A percentile compares a stretch with the other conserved stretches of the same genome.
phyloP scores from a whole-genome alignment of 2,888 invertebrate genomes.

The Malachius bipustulatus region DNA sequence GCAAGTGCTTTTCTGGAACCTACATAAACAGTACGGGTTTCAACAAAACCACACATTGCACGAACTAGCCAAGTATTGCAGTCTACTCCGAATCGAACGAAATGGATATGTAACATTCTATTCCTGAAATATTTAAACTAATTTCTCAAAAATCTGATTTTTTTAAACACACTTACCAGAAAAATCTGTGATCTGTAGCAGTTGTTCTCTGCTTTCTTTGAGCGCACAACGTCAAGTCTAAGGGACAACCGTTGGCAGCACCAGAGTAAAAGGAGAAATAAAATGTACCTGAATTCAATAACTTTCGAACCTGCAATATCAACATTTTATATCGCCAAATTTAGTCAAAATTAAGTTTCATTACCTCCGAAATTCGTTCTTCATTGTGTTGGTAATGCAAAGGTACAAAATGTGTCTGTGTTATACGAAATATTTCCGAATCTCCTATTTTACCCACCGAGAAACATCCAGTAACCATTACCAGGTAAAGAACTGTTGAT shows the following conservation, averaged over 20 bases:
- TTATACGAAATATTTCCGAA: constrained; percentile 89
- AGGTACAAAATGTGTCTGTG: constrained; percentile 83
- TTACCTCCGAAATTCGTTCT: constrained; percentile 47
- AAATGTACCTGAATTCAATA: constrained; percentile 96
- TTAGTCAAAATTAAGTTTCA: constrained; percentile 10
- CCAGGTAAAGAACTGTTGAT: constrained; percentile 73
- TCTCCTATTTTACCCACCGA: constrained; percentile 94
- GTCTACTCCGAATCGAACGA: constrained; percentile 84
- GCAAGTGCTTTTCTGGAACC: constrained; percentile 89
- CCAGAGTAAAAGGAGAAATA: constrained; percentile 77
- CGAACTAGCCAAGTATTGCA: constrained; percentile 86
- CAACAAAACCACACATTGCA: constrained; percentile 95
- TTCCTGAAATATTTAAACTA: constrained; percentile 54
- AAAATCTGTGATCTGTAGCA: constrained; percentile 88
- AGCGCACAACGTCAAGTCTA: constrained; percentile 90
- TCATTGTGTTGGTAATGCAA: constrained; percentile 61
- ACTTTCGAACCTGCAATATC: constrained; percentile 49
- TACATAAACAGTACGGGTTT: constrained; percentile 96
- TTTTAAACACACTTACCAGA: constrained; percentile 54
- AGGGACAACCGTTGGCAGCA: constrained; percentile 30
- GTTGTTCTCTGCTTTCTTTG: constrained; percentile 74
- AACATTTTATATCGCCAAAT: not conserved
- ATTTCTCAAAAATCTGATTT: no score
- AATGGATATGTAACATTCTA: constrained; percentile 85
- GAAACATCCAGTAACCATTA: constrained; percentile 89